Base-by-base conservation (phyloP, 2,797 vertebrate genomes). In the Hippocampus kuda region DNA sequence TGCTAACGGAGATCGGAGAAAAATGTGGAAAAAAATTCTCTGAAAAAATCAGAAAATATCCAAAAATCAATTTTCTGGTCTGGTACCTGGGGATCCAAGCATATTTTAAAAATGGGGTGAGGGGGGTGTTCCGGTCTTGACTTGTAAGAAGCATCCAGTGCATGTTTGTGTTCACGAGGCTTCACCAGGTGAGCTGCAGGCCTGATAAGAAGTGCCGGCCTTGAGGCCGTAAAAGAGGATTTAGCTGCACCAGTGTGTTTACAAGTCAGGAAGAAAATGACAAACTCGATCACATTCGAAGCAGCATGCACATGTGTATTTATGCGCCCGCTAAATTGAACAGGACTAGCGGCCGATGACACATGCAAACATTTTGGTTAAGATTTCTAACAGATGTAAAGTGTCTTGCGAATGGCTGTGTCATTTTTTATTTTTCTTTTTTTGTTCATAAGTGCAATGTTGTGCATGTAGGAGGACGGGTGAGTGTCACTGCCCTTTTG, bases 401-500 rank as follows among this genome's bases (percentile, higher is more conserved):
- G 59, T 65, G 73, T 66, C 73, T 51, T 70, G 66, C 76, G 67
- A 59, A 71, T 54, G 68, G 64, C 65, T 69, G 57, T 70, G 74
- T 79, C 63, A 20, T 75, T 77, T 74, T 70, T 27, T 27, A 27
- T 27, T 27, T 79, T 77, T 83, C 78, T 84, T 82, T 70, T 73
- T 59, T 48, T 84, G 81, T 71, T 75, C 72, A 75, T 82, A 73
- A 72, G 78, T 87, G 79, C 83, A 79, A 85, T 85, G 77, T 83
- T 84, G 80, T 73, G 77, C 82, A 84, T 81, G 75, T 79, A 85
- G 83, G 79, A 79, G 81, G 78, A 79, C 83, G 83, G 81, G 81
- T 83, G 87, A 86, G 88, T 76, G 78, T 75, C 81, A 85, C 72
- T 84, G 83, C 88, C 87, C 88, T 87, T 74, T 61, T 72, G 81